Base-by-base conservation (phyloP, 2,888 invertebrate species). In the Pristionchus japonicus region DNA sequence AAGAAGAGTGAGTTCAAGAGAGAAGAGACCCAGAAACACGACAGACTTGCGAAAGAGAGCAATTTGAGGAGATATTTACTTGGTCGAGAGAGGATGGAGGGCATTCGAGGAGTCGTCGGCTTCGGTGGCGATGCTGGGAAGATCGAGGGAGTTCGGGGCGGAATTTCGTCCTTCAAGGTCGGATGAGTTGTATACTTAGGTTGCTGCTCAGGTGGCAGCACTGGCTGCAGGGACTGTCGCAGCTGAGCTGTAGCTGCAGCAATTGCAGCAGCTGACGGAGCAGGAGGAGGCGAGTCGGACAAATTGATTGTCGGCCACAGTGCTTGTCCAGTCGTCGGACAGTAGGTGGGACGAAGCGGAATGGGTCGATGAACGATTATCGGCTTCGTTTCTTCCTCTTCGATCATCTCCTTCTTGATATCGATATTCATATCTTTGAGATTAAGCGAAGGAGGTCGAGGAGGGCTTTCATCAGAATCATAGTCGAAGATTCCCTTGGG, bases 21-120 rank as follows among this genome's bases (percentile, higher is more conserved):
- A 77, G 37, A 74, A n/a, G 40, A 37, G 70, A 70, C 40, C 70
- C 43, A 47, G 47, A 31, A 47, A 43, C 43, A 77, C 77, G 77
- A 77, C 77, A 47, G 43, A 77, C 77, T 77, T 43, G n/a, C 43
- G 11, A 20, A 23, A 23, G 70, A 37, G 7, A 37, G 37, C 6
- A 20, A 37, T 31, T 31, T 70, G 34, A 23, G 7, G 9, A 9
- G 67, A 47, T 77, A 43, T 77, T 77, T 43, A 77, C 77, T 77
- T 77, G 40, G 43, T 77, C 77, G 77, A 43, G 77, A 27, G 77
- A 77, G 77, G 77, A 77, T 77, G 23, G 43, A n/a, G 43, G 77
- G 77, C 77, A 77, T 3, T 43, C 77, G 77, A 2, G 23, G 77
- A 6, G 77, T 31, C 11, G 67, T 34, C 67, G 11, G 31, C 67